Evolutionary conservation across 2,797 vertebrate genomes (phyloP).

Genomic region (Mormyrus hasselquistii): DNA sequence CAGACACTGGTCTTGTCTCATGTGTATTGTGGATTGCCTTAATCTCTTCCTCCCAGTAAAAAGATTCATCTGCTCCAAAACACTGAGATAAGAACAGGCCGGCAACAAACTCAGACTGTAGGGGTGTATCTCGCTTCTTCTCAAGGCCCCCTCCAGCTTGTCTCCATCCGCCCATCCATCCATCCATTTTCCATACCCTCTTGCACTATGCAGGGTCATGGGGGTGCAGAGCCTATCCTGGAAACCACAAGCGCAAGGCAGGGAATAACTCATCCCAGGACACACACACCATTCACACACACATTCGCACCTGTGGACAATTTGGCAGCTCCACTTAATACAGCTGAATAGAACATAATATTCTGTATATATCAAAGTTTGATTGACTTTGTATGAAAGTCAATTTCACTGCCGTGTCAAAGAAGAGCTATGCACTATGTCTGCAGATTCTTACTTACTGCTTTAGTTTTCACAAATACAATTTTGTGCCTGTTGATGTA

Average conservation of each 20-base stretch:
- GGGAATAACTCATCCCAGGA: not conserved
- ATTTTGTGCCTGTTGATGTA: not conserved
- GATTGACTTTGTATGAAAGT: not conserved
- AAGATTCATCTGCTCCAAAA: conserved; percentile 23
- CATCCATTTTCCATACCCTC: not conserved
- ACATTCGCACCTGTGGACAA: not conserved
- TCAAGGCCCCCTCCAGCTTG: conserved; percentile 2
- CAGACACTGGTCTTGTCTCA: not conserved
- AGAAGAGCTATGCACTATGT: not conserved
- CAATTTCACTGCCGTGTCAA: not conserved
- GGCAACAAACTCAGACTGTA: not conserved
- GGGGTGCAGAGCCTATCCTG: not conserved
- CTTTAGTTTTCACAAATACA: not conserved
- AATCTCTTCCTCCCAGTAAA: conserved; percentile 3
- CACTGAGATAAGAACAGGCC: conserved; percentile 23
- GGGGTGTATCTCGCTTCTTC: not conserved
- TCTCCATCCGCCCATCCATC: not conserved
- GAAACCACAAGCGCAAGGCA: not conserved
- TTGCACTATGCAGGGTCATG: not conserved
- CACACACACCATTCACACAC: not conserved
- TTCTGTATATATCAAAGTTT: not conserved
- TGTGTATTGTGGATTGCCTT: not conserved
- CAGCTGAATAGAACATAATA: not conserved
- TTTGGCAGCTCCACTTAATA: not conserved
- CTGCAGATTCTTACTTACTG: not conserved